Evolutionary conservation across 2,797 vertebrate genomes (phyloP).

Genomic region (Octomys mimax): DNA sequence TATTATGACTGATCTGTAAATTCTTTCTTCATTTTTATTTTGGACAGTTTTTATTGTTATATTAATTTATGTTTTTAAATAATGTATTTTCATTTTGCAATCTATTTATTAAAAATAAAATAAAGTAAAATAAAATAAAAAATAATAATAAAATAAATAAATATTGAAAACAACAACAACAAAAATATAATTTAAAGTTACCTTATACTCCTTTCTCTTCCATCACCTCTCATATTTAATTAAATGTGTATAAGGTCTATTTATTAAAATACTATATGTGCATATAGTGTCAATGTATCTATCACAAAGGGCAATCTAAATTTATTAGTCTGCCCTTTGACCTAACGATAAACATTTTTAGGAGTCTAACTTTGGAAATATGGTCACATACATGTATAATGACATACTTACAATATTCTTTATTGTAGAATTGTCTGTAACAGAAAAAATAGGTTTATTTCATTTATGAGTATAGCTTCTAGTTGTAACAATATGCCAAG

Average conservation of each 20-base stretch:
- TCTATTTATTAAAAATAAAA: too few species aligned
- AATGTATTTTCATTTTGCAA: too few species aligned
- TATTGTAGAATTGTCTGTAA: neutral
- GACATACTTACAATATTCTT: neutral
- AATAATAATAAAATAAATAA: too few species aligned
- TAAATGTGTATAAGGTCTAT: constrained; percentile 21
- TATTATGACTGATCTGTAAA: too few species aligned
- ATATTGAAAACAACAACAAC: too few species aligned
- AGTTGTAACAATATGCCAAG: too few species aligned
- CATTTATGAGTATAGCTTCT: too few species aligned
- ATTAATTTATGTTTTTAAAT: too few species aligned
- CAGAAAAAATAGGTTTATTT: constrained; percentile 15
- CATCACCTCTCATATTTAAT: neutral
- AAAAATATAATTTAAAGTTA: constrained; percentile 4
- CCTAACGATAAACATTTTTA: neutral
- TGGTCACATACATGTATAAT: neutral
- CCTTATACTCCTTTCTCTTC: neutral
- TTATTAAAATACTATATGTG: neutral
- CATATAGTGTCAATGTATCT: neutral
- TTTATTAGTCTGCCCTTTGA: neutral
- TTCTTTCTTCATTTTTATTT: too few species aligned
- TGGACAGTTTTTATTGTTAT: too few species aligned
- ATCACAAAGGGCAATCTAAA: neutral
- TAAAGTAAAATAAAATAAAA: too few species aligned
- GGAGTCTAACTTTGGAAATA: constrained; percentile 40